Conservation (phyloP, 2,113 vertebrate genomes). For the Erinaceus europaeus region DNA sequence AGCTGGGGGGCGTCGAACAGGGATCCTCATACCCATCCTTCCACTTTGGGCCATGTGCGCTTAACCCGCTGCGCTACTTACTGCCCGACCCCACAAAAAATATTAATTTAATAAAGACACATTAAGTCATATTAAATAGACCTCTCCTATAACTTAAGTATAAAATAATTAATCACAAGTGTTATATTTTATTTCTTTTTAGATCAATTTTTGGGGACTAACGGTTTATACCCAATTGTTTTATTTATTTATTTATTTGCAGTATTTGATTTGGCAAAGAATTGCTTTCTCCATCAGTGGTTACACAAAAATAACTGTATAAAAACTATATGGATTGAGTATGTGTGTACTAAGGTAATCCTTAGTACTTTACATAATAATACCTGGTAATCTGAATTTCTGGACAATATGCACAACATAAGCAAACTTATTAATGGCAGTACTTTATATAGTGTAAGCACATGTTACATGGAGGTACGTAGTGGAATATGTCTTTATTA, state of each 20-base stretch:
- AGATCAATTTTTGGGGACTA: too few relatives aligned
- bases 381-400: not conserved
- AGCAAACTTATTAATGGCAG: not conserved
- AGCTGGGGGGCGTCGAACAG: too few relatives aligned
- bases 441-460: not conserved
- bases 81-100: too few relatives aligned
- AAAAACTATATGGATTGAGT: not conserved
- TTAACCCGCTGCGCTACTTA: too few relatives aligned
- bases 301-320: conserved; percentile 13
- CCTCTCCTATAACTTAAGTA: conserved; percentile 18
- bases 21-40: too few relatives aligned
- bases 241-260: too few relatives aligned
- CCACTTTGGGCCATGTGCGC: too few relatives aligned
- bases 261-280: conserved; percentile 54
- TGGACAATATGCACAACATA: conserved; percentile 37
- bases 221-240: too few relatives aligned
- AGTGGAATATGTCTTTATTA: not conserved
- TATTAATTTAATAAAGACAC: conserved; percentile 57
- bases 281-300: conserved; percentile 5
- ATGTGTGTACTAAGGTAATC: conserved; percentile 13
- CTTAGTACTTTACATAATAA: conserved; percentile 6
- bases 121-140: conserved; percentile 34
- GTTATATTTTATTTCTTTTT: too few relatives aligned
- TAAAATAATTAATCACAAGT: conserved; percentile 49
- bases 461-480: not conserved